A percentile compares a stretch with the other conserved stretches of the same genome.
Evolutionary conservation across 53 echinoderm and acorn worm species (phyloP).

Genomic region (Hippasteria phrygiana): DNA sequence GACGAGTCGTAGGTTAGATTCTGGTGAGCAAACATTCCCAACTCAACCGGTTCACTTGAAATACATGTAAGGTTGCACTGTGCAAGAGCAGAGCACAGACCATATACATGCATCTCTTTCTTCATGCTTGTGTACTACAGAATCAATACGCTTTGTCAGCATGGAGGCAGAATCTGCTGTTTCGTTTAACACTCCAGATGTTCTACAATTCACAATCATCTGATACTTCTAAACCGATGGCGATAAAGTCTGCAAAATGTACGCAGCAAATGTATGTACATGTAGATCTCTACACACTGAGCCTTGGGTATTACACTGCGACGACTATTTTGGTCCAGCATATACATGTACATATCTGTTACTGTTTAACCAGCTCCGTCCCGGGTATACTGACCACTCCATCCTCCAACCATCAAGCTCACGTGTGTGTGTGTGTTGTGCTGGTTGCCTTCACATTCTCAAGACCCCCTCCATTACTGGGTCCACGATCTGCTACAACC

Average conservation of each 20-base stretch:
- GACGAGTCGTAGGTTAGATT: too few relatives aligned
- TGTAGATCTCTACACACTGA: too few relatives aligned
- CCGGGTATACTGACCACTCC: neutral
- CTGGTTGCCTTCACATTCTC: neutral
- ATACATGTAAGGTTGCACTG: neutral
- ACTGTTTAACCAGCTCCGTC: neutral
- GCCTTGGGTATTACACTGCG: neutral
- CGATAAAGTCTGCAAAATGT: slow-evolving; percentile 4
- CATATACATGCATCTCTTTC: too few relatives aligned
- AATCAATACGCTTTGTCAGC: neutral
- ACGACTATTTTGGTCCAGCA: neutral
- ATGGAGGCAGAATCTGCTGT: neutral
- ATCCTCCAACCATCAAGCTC: neutral
- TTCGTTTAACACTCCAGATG: neutral
- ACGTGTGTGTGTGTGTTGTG: neutral
- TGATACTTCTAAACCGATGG: neutral
- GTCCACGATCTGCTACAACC: slow-evolving; percentile 2
- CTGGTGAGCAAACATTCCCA: too few relatives aligned
- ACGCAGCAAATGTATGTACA: neutral
- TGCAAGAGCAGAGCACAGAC: neutral
- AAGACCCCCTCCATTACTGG: neutral
- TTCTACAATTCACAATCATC: neutral
- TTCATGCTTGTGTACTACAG: neutral
- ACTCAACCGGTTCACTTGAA: too few relatives aligned
- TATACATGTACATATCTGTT: neutral